Conservation (phyloP, 2,797 vertebrate species). For the Odontamblyopus rebecca region DNA sequence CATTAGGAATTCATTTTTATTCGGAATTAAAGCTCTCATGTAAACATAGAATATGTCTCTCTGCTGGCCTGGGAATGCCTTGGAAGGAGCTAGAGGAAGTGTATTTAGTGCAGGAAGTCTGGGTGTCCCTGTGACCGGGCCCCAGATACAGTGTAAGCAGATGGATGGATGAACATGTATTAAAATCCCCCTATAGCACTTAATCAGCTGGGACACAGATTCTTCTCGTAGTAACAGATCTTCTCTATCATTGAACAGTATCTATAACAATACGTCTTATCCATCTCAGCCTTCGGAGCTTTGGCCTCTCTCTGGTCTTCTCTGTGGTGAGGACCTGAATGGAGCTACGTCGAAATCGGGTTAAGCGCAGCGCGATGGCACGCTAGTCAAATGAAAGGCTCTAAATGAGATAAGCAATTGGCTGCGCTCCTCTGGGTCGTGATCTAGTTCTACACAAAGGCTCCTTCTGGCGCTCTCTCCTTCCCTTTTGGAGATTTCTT, state of each 20-base stretch:
- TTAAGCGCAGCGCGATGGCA: slow-evolving; percentile 7
- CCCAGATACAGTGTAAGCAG: no score
- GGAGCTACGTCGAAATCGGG: slow-evolving; percentile 16
- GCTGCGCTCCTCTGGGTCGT: slow-evolving; percentile 41
- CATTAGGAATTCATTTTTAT: no score
- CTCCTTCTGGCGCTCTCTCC: slow-evolving; percentile 18
- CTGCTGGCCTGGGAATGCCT: no score
- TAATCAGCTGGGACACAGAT: no score
- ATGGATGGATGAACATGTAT: no score
- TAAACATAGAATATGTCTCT: no score
- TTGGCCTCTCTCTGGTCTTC: slow-evolving; percentile 1
- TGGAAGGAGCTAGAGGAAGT: no score
- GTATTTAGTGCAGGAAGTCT: no score
- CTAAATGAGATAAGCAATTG: slow-evolving; percentile 44
- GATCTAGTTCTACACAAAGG: slow-evolving; percentile 40
- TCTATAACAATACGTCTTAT: neutral
- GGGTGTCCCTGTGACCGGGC: no score
- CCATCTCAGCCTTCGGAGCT: neutral
- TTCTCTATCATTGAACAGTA: neutral
- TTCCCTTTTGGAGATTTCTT: slow-evolving; percentile 18
- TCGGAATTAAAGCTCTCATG: no score
- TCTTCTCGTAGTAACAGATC: neutral
- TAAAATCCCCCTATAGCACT: no score
- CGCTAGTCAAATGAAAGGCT: slow-evolving; percentile 32
- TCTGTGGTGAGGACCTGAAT: slow-evolving; percentile 8